Base-by-base conservation (phyloP, 1,140 invertebrate species). In the Megalopta genalis region DNA sequence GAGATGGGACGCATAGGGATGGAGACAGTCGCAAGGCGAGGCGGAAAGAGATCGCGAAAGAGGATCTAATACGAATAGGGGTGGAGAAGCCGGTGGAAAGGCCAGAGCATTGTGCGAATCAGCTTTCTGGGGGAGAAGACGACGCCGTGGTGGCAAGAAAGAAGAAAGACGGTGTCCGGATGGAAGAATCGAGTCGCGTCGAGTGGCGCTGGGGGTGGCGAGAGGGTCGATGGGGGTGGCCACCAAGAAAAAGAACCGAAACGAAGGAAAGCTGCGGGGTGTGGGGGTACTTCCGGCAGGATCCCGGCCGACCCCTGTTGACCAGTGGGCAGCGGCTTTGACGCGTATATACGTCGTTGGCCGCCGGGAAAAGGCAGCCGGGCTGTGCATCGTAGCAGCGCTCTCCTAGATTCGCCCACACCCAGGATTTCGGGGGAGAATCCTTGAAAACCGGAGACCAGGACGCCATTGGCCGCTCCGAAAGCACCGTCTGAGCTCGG, bases 371-470 rank as follows among this genome's bases (percentile, higher is more conserved):
- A 79, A 69, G 84, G 72, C 57, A 60, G 71, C 68, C 49, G 68
- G 21, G 6, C 60, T 66, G 69, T 65, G 60, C 59, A 84, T 59
- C 27, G 76, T n/a, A 4, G 16, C 52, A 49, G 16, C 25, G 52
- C 3, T 32, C 12, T 64, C 37, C 60, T 60, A 76, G 84, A 63
- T 64, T 85, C 80, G 75, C 76, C 63, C 71, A 76, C 72, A 85
- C 69, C 77, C 67, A 77, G 81, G 85, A 86, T 89, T 88, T 87
- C 80, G 83, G 84, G 85, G 87, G 85, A 84, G 88, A 90, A 90
- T 90, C 86, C 87, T 86, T 89, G 90, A 92, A 92, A 92, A 92
- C 75, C 84, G 85, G 91, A 92, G 89, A 93, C 92, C 92, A 93
- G 87, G 75, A 77, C 85, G 84, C 88, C 80, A 93, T 93, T 93